phyloP scores from a whole-genome alignment of 2,888 invertebrate genomes.

The Bhutanitis thaidina region DNA sequence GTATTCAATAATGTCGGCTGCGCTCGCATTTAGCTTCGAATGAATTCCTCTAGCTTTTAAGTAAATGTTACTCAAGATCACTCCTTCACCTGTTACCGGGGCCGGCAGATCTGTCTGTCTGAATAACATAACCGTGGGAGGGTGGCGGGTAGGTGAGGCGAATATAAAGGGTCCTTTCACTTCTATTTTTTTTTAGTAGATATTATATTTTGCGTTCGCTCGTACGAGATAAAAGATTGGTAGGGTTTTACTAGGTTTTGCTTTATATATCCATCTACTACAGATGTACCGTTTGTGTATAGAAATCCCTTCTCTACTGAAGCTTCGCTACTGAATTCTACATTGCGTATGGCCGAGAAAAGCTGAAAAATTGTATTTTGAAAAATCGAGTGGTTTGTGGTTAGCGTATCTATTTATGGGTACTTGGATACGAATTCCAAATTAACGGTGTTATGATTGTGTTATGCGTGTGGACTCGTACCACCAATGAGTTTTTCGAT shows the following conservation, averaged over 20 bases:
- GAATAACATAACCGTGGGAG: not conserved
- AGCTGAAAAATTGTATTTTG: no score
- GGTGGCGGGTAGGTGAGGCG: not conserved
- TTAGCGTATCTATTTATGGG: no score
- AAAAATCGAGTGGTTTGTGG: no score
- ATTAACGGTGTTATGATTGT: no score
- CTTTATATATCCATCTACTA: no score
- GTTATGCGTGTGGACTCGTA: no score
- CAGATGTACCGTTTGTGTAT: no score
- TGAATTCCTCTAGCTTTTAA: constrained; percentile 18
- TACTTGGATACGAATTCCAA: no score
- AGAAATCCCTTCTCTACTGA: no score
- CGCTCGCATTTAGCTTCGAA: constrained; percentile 9
- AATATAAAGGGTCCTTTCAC: not conserved
- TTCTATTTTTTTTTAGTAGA: constrained; percentile 1
- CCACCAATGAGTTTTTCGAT: no score
- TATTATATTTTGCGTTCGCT: constrained; percentile 13
- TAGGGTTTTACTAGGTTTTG: not conserved
- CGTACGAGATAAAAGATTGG: not conserved
- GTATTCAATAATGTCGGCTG: constrained; percentile 14
- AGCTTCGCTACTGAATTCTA: no score
- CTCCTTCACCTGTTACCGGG: constrained; percentile 10
- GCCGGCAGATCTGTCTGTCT: constrained; percentile 2
- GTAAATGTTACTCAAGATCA: constrained; percentile 17
- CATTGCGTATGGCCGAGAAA: no score